phyloP scores from a whole-genome alignment of 1,140 invertebrate genomes.

The Apocrypta bakeri region DNA sequence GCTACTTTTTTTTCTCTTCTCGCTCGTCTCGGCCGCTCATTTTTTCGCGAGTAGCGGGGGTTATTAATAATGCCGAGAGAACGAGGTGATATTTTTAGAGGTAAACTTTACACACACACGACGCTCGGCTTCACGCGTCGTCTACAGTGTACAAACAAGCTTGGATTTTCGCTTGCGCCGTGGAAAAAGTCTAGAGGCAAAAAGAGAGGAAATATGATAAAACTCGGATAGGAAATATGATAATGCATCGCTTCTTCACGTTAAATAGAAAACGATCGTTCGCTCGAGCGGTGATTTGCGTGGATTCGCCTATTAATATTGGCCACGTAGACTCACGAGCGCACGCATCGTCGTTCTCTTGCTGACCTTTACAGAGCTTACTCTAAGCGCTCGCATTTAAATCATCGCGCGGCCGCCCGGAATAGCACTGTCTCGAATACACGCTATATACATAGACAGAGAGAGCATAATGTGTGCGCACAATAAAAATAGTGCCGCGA shows the following conservation, averaged over 20 bases:
- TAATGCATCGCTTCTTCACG: background rate
- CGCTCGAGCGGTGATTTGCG: background rate
- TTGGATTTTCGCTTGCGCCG: too few species aligned
- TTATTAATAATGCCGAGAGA: too few species aligned
- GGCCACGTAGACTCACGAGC: background rate
- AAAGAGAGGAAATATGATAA: too few species aligned
- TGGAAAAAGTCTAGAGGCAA: too few species aligned
- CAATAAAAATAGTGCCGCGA: background rate
- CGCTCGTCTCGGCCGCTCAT: background rate
- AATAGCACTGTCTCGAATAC: background rate
- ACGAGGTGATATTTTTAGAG: too few species aligned
- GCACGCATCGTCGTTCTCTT: background rate
- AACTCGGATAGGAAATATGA: too few species aligned
- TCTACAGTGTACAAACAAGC: too few species aligned
- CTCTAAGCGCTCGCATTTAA: background rate
- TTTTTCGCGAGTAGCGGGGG: background rate
- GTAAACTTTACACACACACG: too few species aligned
- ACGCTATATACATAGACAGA: background rate
- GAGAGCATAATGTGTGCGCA: background rate
- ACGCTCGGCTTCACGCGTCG: too few species aligned
- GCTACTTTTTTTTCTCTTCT: background rate
- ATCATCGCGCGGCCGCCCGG: background rate
- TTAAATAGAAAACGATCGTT: background rate
- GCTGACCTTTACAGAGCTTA: background rate
- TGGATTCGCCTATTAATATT: background rate